Base-by-base conservation (phyloP, 1,140 invertebrate species). In the Trinorchestia longiramus region DNA sequence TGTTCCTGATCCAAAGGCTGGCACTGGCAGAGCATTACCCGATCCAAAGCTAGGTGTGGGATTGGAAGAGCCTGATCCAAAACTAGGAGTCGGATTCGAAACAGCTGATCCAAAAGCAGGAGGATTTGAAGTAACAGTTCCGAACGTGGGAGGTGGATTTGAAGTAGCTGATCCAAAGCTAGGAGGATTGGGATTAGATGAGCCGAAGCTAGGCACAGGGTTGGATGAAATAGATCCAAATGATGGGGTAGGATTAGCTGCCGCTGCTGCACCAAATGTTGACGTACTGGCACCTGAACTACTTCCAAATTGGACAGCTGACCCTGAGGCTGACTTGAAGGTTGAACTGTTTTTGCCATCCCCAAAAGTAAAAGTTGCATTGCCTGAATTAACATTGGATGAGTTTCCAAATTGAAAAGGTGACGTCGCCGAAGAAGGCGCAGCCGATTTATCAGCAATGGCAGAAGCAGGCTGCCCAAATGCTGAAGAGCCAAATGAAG, bases 351-450 rank as follows among this genome's bases (percentile, higher is more conserved):
- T 94, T 45, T 44, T 45, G 92, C 40, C 40, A n/a, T 44, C 40
- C 40, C 92, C 92, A 94, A 94, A 94, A 23, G 92, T 94, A n/a
- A 94, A 94, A 90, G 88, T n/a, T 6, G 92, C 92, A 94, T 40
- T 11, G 15, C 41, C 92, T 28, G 92, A 6, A 44, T 47, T 94
- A 3, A 43, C 92, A 47, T 94, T 94, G 47, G 92, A 94, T 11
- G 92, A 94, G 88, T 43, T 90, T 40, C 92, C 92, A 45, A 94
- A 94, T 36, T 94, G 92, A 36, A 94, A 94, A 45, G 92, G 92
- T 47, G 92, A 8, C 40, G 44, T 17, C 15, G 43, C n/a, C 41
- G 88, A 41, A 42, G 88, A 90, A 90, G 88, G n/a, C 11, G 88
- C n/a, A 90, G 88, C 88, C 28, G 88, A 11, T 42, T 90, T 94